A percentile compares a stretch with the other conserved stretches of the same genome.
These are phyloP conservation scores for Acanthosepion lycidas DNA, from an alignment of 2,888 invertebrate species.

Conservation along the genomic window DNA sequence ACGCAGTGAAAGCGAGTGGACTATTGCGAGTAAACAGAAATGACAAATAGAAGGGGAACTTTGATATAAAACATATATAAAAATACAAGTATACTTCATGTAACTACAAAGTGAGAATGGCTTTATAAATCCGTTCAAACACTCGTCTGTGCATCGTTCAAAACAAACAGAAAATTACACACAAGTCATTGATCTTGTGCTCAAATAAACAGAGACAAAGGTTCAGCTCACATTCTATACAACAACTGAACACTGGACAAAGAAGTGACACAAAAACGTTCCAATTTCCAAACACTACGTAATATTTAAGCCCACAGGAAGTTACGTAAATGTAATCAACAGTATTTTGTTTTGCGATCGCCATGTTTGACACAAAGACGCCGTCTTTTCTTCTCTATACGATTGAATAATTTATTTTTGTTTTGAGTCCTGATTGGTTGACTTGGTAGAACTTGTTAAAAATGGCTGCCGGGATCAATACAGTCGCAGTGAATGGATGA, in stretches of 20 bases:
- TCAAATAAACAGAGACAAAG: not conserved
- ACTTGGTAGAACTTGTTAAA: not conserved
- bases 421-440: not conserved
- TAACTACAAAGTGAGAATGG: not conserved
- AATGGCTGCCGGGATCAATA: conserved; percentile 10
- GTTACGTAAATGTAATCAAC: conserved; percentile 4
- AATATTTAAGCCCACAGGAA: not conserved
- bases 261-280: not conserved
- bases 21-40: not conserved
- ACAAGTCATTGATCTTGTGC: not conserved
- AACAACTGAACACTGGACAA: not conserved
- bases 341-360: conserved; percentile 20
- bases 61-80: not conserved
- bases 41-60: not conserved
- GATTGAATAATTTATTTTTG: not conserved
- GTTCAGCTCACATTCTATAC: not conserved
- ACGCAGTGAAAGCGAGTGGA: too few species aligned
- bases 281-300: not conserved
- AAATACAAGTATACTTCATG: not conserved
- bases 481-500: not conserved
- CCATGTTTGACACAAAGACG: conserved; percentile 18
- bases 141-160: not conserved
- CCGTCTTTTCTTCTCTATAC: not conserved
- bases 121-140: not conserved
- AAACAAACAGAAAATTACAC: not conserved